Conservation (phyloP, 2,888 invertebrate species). For the Nymphalis polychloros region DNA sequence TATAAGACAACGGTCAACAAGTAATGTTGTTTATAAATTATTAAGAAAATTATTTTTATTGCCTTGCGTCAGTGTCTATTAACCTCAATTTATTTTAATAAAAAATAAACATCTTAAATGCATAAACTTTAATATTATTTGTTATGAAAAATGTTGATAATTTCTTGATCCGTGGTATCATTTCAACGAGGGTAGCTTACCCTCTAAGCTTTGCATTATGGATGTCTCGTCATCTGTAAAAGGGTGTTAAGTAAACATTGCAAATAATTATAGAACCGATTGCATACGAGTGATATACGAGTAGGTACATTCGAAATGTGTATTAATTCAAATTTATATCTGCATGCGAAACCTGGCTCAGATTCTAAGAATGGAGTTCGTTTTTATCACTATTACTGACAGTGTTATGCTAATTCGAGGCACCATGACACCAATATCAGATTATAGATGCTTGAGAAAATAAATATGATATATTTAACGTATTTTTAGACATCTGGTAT, state of each 20-base stretch:
- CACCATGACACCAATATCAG: conserved; percentile 80
- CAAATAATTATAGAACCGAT: conserved; percentile 81
- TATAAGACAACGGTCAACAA: conserved; percentile 20
- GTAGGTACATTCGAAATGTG: conserved; percentile 54
- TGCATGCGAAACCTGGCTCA: conserved; percentile 68
- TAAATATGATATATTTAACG: conserved; percentile 36
- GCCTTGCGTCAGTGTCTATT: conserved; percentile 2
- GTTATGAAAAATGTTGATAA: conserved; percentile 18
- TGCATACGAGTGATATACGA: conserved; percentile 62
- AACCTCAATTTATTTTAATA: conserved; percentile 3
- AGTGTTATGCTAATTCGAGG: conserved; percentile 75
- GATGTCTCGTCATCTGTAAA: conserved; percentile 79
- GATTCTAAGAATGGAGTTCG: conserved; percentile 60
- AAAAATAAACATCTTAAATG: not conserved
- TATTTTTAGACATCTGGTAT: conserved; percentile 16
- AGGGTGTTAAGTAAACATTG: conserved; percentile 83
- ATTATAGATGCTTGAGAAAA: conserved; percentile 65
- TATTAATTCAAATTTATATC: conserved; percentile 75
- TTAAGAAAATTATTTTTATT: conserved; percentile 17
- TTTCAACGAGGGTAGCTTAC: conserved; percentile 38
- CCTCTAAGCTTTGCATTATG: conserved; percentile 61
- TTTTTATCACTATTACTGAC: conserved; percentile 63
- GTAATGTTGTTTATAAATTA: conserved; percentile 12
- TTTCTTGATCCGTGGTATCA: conserved; percentile 28
- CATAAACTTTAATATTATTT: not conserved